Conservation (phyloP, 2,113 vertebrate species). For the Heterotilapia buettikoferi region DNA sequence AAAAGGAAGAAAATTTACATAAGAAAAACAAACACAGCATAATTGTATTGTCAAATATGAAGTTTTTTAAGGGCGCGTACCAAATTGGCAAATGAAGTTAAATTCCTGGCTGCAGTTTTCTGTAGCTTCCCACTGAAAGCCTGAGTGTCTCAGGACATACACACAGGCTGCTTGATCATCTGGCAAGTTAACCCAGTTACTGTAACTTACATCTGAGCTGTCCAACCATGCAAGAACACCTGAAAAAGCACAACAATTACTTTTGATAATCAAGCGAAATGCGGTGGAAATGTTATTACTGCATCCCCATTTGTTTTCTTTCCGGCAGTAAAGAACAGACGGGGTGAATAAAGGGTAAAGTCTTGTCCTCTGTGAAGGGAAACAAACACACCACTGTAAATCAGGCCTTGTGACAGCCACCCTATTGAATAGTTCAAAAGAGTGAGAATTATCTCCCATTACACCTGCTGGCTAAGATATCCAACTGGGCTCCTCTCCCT, state of each 20-base stretch:
- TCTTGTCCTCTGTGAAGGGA: neutral
- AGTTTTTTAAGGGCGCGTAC: constrained; percentile 57
- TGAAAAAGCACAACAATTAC: constrained; percentile 30
- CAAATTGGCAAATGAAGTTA: constrained; percentile 86
- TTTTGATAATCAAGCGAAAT: neutral
- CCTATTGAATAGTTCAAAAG: neutral
- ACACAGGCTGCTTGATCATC: constrained; percentile 66
- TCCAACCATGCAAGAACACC: constrained; percentile 83
- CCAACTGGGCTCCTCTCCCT: neutral
- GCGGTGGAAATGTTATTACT: neutral
- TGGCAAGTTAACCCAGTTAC: constrained; percentile 73
- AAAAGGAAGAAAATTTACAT: neutral
- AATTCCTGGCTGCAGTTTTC: constrained; percentile 82
- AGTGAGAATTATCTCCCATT: constrained; percentile 11
- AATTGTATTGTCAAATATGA: neutral
- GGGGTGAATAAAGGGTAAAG: neutral
- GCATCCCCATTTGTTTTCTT: neutral
- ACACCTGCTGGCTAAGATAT: constrained; percentile 45
- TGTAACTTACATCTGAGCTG: constrained; percentile 80
- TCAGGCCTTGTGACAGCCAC: constrained; percentile 15
- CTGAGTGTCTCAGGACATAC: constrained; percentile 74
- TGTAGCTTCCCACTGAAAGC: constrained; percentile 78
- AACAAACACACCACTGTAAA: constrained; percentile 39
- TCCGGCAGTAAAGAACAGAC: neutral
- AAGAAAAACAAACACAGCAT: neutral